A percentile compares a stretch with the other conserved stretches of the same genome.
Evolutionary conservation across 2,888 invertebrate genomes (phyloP).

Genomic region (Pteria penguin): DNA sequence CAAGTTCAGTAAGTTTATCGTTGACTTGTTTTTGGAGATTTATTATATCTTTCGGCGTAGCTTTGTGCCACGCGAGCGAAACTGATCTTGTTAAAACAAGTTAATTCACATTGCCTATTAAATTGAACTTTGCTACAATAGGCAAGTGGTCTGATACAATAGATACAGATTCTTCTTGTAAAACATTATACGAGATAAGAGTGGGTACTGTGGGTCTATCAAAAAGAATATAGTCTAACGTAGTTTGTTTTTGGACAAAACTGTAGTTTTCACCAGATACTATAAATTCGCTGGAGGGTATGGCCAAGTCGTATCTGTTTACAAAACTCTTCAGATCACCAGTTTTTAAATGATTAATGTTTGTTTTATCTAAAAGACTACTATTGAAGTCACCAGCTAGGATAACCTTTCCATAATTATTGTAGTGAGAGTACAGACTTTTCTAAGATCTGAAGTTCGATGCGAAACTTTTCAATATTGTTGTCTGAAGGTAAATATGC

Average conservation of each 20-base stretch:
- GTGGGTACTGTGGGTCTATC: not conserved
- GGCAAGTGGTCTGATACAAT: not conserved
- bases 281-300: no score
- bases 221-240: not conserved
- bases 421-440: no score
- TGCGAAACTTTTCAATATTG: no score
- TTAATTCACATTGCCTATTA: not conserved
- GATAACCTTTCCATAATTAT: no score
- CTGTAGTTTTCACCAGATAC: no score
- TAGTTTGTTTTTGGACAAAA: not conserved
- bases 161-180: not conserved
- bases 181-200: not conserved
- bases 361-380: no score
- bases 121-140: not conserved
- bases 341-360: no score
- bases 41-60: not conserved
- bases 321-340: no score
- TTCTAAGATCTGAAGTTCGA: no score
- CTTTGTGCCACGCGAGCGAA: not conserved
- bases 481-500: no score
- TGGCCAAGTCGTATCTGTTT: no score
- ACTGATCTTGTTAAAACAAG: not conserved
- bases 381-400: no score
- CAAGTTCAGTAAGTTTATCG: not conserved
- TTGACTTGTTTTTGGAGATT: not conserved